Conservation (phyloP, 2,888 invertebrate genomes). For the Neoaliturus tenellus region DNA sequence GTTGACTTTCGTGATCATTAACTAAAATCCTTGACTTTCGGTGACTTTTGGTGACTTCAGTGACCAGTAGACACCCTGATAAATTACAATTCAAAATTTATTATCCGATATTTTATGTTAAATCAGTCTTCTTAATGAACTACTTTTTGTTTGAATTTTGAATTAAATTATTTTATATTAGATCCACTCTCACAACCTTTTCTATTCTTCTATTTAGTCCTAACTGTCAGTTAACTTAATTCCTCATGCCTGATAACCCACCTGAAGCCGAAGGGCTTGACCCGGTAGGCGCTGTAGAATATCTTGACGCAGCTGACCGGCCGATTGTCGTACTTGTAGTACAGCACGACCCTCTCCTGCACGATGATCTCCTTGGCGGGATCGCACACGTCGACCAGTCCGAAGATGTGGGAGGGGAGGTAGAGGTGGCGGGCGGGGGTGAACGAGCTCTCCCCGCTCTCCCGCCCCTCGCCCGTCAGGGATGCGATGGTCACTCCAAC, state of each 20-base stretch:
- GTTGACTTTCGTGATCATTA: too few relatives aligned
- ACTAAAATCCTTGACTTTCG: too few relatives aligned
- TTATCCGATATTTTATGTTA: too few relatives aligned
- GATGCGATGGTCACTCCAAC: slow-evolving; percentile 93
- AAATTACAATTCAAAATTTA: too few relatives aligned
- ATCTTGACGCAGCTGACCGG: slow-evolving; percentile 99
- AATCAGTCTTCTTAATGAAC: too few relatives aligned
- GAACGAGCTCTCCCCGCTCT: slow-evolving; percentile 92
- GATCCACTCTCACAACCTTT: too few relatives aligned
- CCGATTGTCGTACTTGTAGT: slow-evolving; percentile 97
- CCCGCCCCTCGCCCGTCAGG: slow-evolving; percentile 94
- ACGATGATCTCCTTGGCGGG: slow-evolving; percentile 93
- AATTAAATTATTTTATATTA: too few relatives aligned
- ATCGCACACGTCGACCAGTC: slow-evolving; percentile 97
- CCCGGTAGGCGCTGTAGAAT: slow-evolving; percentile 89
- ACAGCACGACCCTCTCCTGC: slow-evolving; percentile 92
- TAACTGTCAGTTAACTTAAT: too few relatives aligned
- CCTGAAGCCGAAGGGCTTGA: slow-evolving; percentile 92
- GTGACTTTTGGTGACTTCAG: too few relatives aligned
- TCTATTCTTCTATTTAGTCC: too few relatives aligned
- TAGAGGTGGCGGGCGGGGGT: slow-evolving; percentile 87
- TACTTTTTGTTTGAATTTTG: too few relatives aligned
- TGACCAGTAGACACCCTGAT: too few relatives aligned
- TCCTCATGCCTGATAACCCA: slow-evolving; percentile 66
- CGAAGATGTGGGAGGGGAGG: slow-evolving; percentile 94